These are phyloP conservation scores for Laticauda colubrina DNA, from an alignment of 2,113 vertebrate species.

Conservation along the genomic window DNA sequence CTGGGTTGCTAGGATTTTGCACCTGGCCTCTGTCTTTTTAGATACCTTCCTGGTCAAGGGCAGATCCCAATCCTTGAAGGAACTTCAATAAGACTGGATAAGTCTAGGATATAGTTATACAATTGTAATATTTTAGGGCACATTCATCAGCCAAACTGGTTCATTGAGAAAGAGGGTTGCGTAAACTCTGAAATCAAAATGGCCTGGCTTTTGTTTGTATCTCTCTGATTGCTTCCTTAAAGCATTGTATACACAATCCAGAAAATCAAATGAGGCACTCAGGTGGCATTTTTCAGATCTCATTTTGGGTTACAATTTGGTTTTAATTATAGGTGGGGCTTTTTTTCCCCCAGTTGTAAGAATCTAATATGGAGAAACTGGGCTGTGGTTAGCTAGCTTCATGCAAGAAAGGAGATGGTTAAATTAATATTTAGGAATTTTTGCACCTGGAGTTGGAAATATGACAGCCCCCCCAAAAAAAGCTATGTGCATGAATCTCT, in stretches of 20 bases:
- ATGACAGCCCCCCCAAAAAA: neutral
- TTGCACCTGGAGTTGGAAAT: neutral
- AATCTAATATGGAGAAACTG: neutral
- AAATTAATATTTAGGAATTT: too few relatives aligned
- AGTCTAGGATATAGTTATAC: neutral
- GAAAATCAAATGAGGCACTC: neutral
- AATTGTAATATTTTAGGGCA: neutral
- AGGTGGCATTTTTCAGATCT: neutral
- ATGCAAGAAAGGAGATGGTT: neutral
- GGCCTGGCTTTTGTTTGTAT: neutral
- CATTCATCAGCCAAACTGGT: neutral
- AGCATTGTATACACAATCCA: neutral
- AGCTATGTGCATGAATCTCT: neutral
- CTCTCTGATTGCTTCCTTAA: neutral
- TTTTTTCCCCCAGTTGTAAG: neutral
- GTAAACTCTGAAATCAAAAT: neutral
- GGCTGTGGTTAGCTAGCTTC: neutral
- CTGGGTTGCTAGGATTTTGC: neutral
- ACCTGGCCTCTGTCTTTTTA: neutral
- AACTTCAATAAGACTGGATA: neutral
- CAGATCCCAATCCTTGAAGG: too few relatives aligned
- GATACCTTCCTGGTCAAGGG: neutral
- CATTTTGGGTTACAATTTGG: neutral
- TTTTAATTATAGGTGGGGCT: neutral
- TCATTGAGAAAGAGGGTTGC: neutral